Percentiles rank a stretch among this genome's conserved stretches.
Conservation (phyloP, 2,888 invertebrate species). For the Agriopis aurantiaria region DNA sequence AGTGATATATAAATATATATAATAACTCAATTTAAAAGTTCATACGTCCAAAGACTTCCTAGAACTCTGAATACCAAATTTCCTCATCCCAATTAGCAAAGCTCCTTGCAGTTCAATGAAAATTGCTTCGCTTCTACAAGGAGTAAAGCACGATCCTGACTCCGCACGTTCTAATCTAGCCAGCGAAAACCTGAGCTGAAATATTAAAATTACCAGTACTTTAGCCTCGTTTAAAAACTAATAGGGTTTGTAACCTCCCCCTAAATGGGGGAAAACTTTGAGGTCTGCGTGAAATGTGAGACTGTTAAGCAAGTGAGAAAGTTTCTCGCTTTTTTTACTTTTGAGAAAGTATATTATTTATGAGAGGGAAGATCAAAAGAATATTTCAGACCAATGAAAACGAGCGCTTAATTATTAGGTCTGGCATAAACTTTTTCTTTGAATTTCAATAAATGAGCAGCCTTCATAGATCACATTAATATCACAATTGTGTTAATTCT, state of each 20-base stretch:
- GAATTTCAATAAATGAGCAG: neutral
- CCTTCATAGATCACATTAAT: neutral
- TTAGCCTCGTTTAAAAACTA: slow-evolving; percentile 36
- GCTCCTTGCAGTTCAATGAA: slow-evolving; percentile 16
- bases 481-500: too few relatives aligned
- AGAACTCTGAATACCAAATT: neutral
- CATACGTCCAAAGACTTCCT: neutral
- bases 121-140: slow-evolving; percentile 12
- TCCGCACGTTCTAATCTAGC: slow-evolving; percentile 28
- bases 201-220: slow-evolving; percentile 31
- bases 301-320: slow-evolving; percentile 28
- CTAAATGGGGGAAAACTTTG: slow-evolving; percentile 28
- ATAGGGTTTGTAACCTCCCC: slow-evolving; percentile 31
- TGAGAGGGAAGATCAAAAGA: slow-evolving; percentile 27
- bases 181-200: slow-evolving; percentile 28
- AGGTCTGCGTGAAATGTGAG: slow-evolving; percentile 35
- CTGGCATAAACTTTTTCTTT: slow-evolving; percentile 14
- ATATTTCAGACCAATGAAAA: slow-evolving; percentile 11
- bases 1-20: too few relatives aligned
- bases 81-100: slow-evolving; percentile 10
- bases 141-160: slow-evolving; percentile 17
- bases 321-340: slow-evolving; percentile 27
- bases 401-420: slow-evolving; percentile 13
- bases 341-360: slow-evolving; percentile 27
- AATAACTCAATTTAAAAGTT: too few relatives aligned